phyloP scores from a whole-genome alignment of 2,888 invertebrate genomes.

The Penaeus monodon region DNA sequence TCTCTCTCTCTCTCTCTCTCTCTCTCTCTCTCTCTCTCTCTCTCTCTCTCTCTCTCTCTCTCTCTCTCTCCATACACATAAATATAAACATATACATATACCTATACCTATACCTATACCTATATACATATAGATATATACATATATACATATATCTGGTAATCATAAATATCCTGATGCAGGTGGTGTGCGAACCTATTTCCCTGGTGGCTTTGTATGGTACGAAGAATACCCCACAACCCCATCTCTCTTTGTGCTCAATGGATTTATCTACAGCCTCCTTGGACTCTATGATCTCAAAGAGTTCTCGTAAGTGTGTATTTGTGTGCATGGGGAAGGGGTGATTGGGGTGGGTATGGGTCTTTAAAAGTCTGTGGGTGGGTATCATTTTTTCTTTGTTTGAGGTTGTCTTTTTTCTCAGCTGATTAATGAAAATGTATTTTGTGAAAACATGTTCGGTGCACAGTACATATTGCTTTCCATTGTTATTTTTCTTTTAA shows the following conservation, averaged over 20 bases:
- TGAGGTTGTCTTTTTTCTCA: too few species aligned
- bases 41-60: too few species aligned
- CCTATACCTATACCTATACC: background rate
- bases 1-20: too few species aligned
- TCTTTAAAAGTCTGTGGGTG: too few species aligned
- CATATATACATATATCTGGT: background rate
- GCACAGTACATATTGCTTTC: too few species aligned
- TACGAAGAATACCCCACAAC: conserved; percentile 98
- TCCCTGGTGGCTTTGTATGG: conserved; percentile 90
- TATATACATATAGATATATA: conserved; percentile 4
- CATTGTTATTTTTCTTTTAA: too few species aligned
- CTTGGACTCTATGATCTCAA: conserved; percentile 96
- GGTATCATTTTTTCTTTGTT: too few species aligned
- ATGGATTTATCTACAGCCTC: conserved; percentile 97
- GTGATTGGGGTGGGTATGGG: background rate
- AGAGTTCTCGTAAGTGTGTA: conserved; percentile 69
- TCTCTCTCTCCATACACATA: too few species aligned
- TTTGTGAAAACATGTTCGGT: too few species aligned
- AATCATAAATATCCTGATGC: background rate
- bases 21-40: too few species aligned
- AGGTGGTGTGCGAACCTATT: conserved; percentile 87
- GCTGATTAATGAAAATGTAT: too few species aligned
- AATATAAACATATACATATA: background rate
- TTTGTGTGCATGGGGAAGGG: background rate
- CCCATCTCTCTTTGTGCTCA: conserved; percentile 94